Conservation (phyloP, 2,113 vertebrate genomes). For the Bos indicus region DNA sequence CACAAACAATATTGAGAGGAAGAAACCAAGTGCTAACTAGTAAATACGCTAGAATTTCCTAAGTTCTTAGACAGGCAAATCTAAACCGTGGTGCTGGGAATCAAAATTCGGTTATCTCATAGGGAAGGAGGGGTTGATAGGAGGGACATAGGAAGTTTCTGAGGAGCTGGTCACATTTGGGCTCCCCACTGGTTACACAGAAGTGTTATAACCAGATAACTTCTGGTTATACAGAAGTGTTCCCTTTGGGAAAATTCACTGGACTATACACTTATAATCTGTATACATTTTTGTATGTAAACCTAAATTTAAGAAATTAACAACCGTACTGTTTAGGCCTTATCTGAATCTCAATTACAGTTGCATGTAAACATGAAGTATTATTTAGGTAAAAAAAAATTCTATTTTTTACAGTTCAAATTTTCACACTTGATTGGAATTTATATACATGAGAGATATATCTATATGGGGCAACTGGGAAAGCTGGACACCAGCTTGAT, state of each 20-base stretch:
- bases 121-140: neutral
- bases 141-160: neutral
- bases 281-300: neutral
- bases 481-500: neutral
- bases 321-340: neutral
- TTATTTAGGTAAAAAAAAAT: neutral
- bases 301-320: conserved; percentile 1
- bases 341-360: neutral
- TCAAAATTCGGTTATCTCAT: neutral
- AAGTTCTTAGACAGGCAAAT: neutral
- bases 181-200: neutral
- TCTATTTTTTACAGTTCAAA: neutral
- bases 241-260: neutral
- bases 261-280: neutral
- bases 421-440: neutral
- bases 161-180: neutral
- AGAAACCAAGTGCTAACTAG: neutral
- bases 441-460: neutral
- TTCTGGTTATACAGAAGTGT: neutral
- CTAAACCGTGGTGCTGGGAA: neutral
- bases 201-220: neutral
- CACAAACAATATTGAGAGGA: neutral
- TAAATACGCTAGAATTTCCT: neutral
- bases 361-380: neutral
- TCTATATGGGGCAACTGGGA: neutral